phyloP scores from a whole-genome alignment of 2,113 vertebrate species.

The Bubalus kerabau region DNA sequence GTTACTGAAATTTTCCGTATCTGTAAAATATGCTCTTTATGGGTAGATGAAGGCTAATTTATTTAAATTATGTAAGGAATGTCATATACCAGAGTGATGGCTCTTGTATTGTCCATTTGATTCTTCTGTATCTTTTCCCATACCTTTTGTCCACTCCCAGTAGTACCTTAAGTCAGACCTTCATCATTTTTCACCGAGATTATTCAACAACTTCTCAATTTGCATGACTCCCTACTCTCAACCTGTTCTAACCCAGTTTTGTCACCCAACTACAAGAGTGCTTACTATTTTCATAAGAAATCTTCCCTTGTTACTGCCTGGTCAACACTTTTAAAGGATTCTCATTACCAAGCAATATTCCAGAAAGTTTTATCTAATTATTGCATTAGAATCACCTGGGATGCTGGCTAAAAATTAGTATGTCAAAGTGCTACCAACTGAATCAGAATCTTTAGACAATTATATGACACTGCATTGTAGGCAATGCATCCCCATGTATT shows the following conservation, averaged over 20 bases:
- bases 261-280: background rate
- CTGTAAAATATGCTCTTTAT: background rate
- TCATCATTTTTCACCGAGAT: background rate
- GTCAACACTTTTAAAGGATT: background rate
- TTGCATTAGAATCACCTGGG: background rate
- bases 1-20: background rate
- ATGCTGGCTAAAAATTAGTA: background rate
- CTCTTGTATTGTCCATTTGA: background rate
- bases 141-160: background rate
- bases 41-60: background rate
- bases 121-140: background rate
- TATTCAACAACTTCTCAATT: background rate
- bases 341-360: background rate
- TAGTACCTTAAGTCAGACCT: background rate
- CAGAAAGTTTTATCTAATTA: background rate
- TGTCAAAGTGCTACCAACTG: background rate
- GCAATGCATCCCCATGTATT: background rate
- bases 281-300: background rate
- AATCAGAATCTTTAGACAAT: background rate
- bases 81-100: background rate
- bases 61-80: background rate
- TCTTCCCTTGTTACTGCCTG: background rate
- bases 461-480: background rate
- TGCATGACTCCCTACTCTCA: background rate
- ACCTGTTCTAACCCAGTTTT: background rate